These are phyloP conservation scores for Lamellibrachia satsuma DNA, from an alignment of 2,888 invertebrate species.

Conservation along the genomic window DNA sequence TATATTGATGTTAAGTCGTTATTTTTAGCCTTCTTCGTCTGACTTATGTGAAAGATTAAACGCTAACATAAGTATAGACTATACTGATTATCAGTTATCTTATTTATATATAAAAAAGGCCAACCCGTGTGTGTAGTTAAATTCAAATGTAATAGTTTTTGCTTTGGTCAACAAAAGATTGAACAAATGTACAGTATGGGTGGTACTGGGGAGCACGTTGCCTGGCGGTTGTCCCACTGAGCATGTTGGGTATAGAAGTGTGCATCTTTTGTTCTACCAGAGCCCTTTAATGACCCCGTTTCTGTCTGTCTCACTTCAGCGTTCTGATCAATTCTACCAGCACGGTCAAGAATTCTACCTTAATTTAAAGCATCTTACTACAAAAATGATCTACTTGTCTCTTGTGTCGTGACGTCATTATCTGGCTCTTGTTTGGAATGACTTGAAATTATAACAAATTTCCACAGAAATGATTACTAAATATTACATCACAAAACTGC, in stretches of 20 bases:
- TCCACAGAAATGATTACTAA: background rate
- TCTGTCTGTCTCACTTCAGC: background rate
- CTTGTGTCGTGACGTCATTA: background rate
- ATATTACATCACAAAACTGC: background rate
- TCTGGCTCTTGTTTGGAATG: background rate
- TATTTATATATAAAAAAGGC: too few species aligned
- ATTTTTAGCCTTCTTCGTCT: too few species aligned
- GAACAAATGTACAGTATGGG: too few species aligned
- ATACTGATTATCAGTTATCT: too few species aligned
- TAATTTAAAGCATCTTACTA: background rate
- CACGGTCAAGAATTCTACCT: background rate
- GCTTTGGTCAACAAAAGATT: too few species aligned
- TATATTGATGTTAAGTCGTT: too few species aligned
- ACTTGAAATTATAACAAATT: background rate
- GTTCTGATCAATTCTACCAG: background rate
- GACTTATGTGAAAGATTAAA: too few species aligned
- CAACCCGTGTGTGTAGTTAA: too few species aligned
- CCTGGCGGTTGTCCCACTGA: background rate
- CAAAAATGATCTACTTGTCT: background rate
- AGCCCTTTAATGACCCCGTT: background rate
- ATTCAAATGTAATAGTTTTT: too few species aligned
- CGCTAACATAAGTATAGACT: too few species aligned
- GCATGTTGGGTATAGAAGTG: background rate
- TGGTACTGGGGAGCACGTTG: background rate
- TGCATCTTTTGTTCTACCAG: background rate